phyloP scores from a whole-genome alignment of 2,888 invertebrate species.

The Phengaris alcon region DNA sequence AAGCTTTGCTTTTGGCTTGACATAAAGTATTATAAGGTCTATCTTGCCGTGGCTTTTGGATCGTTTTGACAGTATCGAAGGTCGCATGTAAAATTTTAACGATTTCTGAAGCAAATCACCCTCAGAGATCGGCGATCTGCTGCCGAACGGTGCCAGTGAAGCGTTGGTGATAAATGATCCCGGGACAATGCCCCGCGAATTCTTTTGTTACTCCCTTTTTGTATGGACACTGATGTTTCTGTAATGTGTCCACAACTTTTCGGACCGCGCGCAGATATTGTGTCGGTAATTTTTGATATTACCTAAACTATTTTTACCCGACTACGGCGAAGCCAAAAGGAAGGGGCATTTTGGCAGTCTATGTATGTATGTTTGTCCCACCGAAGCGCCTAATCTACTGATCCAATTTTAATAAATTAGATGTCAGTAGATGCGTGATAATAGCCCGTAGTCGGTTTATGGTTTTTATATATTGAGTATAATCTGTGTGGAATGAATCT shows the following conservation, averaged over 20 bases:
- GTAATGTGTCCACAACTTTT: slow-evolving; percentile 54
- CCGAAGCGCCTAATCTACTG: too few species aligned
- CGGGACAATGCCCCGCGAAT: slow-evolving; percentile 73
- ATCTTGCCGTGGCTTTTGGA: too few species aligned
- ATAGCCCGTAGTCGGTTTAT: too few species aligned
- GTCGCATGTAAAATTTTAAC: slow-evolving; percentile 30
- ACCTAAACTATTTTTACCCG: not conserved
- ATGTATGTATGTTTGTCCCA: too few species aligned
- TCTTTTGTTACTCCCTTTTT: slow-evolving; percentile 75
- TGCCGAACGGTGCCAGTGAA: slow-evolving; percentile 65
- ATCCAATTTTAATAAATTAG: too few species aligned
- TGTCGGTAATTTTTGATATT: not conserved
- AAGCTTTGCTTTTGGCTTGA: too few species aligned
- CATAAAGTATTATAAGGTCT: too few species aligned
- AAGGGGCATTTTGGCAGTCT: too few species aligned
- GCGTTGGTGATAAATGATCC: slow-evolving; percentile 76
- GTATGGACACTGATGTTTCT: slow-evolving; percentile 70
- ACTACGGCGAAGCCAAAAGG: too few species aligned
- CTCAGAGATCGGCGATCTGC: slow-evolving; percentile 65
- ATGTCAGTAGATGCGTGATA: too few species aligned
- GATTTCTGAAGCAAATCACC: slow-evolving; percentile 45
- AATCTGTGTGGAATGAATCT: too few species aligned
- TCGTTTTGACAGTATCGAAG: not conserved
- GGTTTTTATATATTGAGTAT: too few species aligned
- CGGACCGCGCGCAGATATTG: slow-evolving; percentile 41